A percentile compares a stretch with the other conserved stretches of the same genome.
These are phyloP conservation scores for Nothoprocta pentlandii DNA, from an alignment of 2,113 vertebrate species.

Conservation along the genomic window DNA sequence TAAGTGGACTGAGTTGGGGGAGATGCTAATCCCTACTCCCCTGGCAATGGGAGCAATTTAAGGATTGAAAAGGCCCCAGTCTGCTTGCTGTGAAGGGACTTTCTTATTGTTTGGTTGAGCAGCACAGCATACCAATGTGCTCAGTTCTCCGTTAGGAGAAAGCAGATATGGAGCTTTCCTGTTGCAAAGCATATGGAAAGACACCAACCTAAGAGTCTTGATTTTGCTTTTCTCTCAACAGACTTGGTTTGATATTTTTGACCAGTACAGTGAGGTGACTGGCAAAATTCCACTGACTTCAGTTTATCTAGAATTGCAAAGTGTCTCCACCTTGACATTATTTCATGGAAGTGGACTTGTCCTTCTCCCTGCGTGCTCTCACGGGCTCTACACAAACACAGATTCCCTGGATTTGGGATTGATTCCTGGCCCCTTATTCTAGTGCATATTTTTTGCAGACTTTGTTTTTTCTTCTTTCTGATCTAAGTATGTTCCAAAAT, in stretches of 20 bases:
- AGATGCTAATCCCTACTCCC: not conserved
- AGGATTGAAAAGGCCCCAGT: not conserved
- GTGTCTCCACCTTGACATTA: not conserved
- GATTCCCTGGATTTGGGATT: not conserved
- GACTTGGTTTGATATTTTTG: not conserved
- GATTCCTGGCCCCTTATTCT: not conserved
- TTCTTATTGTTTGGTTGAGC: not conserved
- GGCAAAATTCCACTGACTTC: not conserved
- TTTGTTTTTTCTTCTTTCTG: not conserved
- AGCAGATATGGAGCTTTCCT: not conserved
- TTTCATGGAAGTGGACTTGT: not conserved
- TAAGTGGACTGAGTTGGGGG: not conserved
- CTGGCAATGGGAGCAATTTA: not conserved
- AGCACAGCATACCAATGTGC: not conserved
- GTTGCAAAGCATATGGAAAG: not conserved
- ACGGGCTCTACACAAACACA: not conserved
- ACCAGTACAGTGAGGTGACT: not conserved
- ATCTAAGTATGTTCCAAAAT: not conserved
- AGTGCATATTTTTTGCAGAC: not conserved
- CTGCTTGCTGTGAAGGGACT: not conserved
- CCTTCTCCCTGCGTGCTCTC: not conserved
- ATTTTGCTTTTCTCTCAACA: not conserved
- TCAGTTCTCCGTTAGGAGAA: not conserved
- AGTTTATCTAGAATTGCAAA: not conserved
- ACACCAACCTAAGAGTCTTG: not conserved